Base-by-base conservation (phyloP, 2,888 invertebrate genomes). In the Oscheius sp. region DNA sequence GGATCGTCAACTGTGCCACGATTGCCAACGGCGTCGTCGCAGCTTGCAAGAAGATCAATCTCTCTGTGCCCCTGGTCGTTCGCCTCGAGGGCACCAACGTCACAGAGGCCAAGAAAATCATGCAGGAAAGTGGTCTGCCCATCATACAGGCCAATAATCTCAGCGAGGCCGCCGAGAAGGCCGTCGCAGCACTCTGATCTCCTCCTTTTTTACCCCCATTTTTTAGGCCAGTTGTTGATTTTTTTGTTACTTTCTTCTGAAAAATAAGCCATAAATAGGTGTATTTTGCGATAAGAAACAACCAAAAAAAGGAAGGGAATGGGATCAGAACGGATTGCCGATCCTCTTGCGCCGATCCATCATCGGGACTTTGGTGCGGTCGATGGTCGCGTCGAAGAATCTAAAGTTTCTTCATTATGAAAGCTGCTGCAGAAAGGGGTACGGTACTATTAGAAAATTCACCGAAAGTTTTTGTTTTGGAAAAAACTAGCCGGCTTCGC, bases 1-100 rank as follows among this genome's bases (percentile, higher is more conserved):
- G 99, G 73, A 99, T 99, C 89, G 98, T 99, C 0, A 96, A 99
- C 91, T 99, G 99, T 91, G 95, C 94, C 4, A 96, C 94, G 0
- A 95, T 99, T 86, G 99, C 99, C 0, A 94, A 94, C 87, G 99
- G 99, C 57, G 94, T 99, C 84, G 93, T 97, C 3, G 93, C 93
- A 75, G 97, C 98, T 2, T 94, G 94, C 82, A 93, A 93, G 89
- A 93, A 93, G 72, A 93, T 94, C 77, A 92, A 94, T 58, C 92
- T 96, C 0, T 92, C 93, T 86, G 93, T 96, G 75, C 98, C 99
- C 0, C 74, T 87, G 47, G 81, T 86, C 55, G 86, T 86, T 3
- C 81, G 88, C 32, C 80, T 88, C 9, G 86, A 88, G 78, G 86
- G 86, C 71, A 97, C 96, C 29, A 97, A 97, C 90, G 94, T 96